Base-by-base conservation (phyloP, 2,797 vertebrate genomes). In the Margarornis squamiger region DNA sequence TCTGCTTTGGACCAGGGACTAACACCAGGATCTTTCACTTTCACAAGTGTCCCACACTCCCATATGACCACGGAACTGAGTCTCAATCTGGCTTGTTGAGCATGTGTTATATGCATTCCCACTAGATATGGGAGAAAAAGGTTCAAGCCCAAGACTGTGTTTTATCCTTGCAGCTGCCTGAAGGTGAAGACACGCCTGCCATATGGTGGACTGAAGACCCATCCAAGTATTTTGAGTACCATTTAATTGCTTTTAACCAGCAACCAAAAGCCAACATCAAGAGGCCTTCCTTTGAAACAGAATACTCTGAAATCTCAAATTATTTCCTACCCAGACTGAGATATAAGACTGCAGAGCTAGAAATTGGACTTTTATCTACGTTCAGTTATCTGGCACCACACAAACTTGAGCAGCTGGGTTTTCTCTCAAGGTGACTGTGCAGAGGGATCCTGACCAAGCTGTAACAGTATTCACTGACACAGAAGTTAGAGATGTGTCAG, bases 171-270 rank as follows among this genome's bases (percentile, higher is more conserved):
- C 71, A 79, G 74, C 77, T 93, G 70, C 71, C 86, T 93, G 12
- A 21, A 74, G 63, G 71, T 88, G 82, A 83, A 75, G 63, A 76
- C 73, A 57, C 0, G 1, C 46, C 74, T 91, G 84, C 84, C 74
- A 68, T 86, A 95, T 65, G 81, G 54, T 2, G 0, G 29, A 74
- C 21, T 51, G 65, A 74, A 85, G 68, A 91, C 21, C 27, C 29
- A 72, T 84, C 41, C 61, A 92, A 87, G 67, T 79, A 38, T 86
- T 93, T 68, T 34, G 61, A 91, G 72, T 63, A 84, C 15, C 38
- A 79, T 85, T 65, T 74, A 93, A 80, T 38, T 92, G 67, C 61
- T 94, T 92, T 93, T 86, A 85, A 88, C 81, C 77, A 92, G 51
- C 61, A 89, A 93, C n/a, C 29, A 85, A 84, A 86, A 78, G n/a